Evolutionary conservation across 2,113 vertebrate genomes (phyloP).

Genomic region (Emydocephalus ijimae): DNA sequence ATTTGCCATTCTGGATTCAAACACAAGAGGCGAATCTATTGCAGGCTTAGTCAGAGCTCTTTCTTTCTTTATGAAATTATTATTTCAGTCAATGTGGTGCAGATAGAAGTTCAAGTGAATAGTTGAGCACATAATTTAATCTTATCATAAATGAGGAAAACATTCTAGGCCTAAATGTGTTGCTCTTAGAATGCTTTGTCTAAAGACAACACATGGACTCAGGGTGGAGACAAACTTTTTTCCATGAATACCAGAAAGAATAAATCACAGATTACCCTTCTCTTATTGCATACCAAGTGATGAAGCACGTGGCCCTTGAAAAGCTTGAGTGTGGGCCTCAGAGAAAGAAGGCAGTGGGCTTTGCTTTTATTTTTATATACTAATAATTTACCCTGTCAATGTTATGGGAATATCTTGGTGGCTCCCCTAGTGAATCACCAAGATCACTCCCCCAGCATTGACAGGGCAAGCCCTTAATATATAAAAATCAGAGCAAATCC

Average conservation of each 20-base stretch:
- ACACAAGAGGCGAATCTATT: neutral
- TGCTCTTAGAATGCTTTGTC: neutral
- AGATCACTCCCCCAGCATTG: neutral
- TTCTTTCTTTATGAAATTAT: neutral
- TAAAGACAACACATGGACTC: neutral
- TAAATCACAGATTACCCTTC: neutral
- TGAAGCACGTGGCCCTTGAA: neutral
- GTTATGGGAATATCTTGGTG: neutral
- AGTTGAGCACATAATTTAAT: neutral
- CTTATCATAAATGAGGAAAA: constrained; percentile 12
- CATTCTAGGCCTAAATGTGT: neutral
- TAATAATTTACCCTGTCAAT: neutral
- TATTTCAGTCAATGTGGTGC: neutral
- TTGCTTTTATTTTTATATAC: neutral
- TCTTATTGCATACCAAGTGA: neutral
- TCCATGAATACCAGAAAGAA: neutral
- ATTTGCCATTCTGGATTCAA: constrained; percentile 21
- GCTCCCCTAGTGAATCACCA: neutral
- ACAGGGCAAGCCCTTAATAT: neutral
- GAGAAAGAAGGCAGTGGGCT: neutral
- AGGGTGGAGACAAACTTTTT: neutral
- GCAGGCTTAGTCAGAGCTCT: constrained; percentile 15
- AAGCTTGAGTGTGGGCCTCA: neutral
- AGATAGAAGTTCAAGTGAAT: neutral
- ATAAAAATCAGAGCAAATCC: no score